phyloP scores from a whole-genome alignment of 2,888 invertebrate species.

The Gastrophysa polygoni region DNA sequence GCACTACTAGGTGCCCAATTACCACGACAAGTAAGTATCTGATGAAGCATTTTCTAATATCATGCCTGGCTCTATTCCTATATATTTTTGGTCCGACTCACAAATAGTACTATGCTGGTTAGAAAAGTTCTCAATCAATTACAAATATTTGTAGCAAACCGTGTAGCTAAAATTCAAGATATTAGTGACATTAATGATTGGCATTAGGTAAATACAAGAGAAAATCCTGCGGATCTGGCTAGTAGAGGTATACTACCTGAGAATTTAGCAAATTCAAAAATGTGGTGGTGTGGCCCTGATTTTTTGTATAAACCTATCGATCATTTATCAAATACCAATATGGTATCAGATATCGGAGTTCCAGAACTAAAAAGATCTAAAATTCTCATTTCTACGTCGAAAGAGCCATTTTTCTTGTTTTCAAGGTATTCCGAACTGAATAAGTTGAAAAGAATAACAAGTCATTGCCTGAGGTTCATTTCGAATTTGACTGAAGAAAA shows the following conservation, averaged over 20 bases:
- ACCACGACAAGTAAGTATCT: conserved; percentile 7
- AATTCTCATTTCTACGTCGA: background rate
- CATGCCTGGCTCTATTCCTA: background rate
- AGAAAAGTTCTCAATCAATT: background rate
- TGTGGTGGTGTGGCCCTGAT: conserved; percentile 13
- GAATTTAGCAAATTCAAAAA: background rate
- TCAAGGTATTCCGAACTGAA: background rate
- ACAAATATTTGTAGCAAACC: conserved; percentile 5
- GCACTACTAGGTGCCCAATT: conserved; percentile 19
- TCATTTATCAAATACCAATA: background rate
- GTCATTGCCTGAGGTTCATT: background rate
- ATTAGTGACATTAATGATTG: conserved; percentile 7
- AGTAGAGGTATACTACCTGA: conserved; percentile 9
- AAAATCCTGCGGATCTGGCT: conserved; percentile 18
- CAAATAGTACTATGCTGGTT: conserved; percentile 13
- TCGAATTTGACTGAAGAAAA: background rate
- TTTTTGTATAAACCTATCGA: conserved; percentile 4
- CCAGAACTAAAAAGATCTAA: conserved; percentile 3
- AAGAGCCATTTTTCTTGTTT: background rate
- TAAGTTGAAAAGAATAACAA: background rate
- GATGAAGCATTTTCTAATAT: background rate
- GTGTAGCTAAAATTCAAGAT: conserved; percentile 11
- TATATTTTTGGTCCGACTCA: conserved; percentile 14
- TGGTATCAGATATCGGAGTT: background rate
- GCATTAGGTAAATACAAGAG: conserved; percentile 8